Conservation (phyloP, 2,113 vertebrate genomes). For the Mystacornis crossleyi region DNA sequence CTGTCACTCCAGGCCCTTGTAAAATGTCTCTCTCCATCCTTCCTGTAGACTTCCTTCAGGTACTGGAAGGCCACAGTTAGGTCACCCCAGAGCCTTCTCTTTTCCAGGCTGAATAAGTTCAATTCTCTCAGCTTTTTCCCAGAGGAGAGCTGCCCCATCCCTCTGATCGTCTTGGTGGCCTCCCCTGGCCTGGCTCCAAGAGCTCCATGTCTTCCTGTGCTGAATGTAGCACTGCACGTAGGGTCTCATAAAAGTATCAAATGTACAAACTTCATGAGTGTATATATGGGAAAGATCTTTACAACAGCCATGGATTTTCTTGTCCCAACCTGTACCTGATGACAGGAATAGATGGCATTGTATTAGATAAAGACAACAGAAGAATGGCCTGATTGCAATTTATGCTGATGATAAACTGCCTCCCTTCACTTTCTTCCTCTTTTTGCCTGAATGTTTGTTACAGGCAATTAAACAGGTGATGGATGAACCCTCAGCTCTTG, state of each 20-base stretch:
- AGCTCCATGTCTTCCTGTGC: rapidly evolving
- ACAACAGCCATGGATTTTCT: neutral
- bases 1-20: neutral
- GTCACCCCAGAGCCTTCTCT: rapidly evolving
- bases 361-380: neutral
- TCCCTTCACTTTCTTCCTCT: neutral
- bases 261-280: neutral
- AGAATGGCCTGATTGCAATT: neutral
- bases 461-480: conserved; percentile 72
- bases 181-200: rapidly evolving
- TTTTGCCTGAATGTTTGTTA: conserved; percentile 47
- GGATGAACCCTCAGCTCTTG: conserved; percentile 63
- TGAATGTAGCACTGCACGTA: neutral
- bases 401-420: conserved; percentile 7
- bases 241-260: neutral
- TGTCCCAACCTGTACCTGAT: neutral
- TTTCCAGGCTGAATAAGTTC: rapidly evolving
- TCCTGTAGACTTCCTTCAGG: rapidly evolving
- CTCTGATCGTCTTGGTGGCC: neutral
- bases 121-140: rapidly evolving
- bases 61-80: rapidly evolving
- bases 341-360: neutral
- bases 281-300: neutral
- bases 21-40: neutral
- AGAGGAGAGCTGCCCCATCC: neutral